Evolutionary conservation across 1,140 invertebrate species (phyloP).

Genomic region (Diachasma alloeum): DNA sequence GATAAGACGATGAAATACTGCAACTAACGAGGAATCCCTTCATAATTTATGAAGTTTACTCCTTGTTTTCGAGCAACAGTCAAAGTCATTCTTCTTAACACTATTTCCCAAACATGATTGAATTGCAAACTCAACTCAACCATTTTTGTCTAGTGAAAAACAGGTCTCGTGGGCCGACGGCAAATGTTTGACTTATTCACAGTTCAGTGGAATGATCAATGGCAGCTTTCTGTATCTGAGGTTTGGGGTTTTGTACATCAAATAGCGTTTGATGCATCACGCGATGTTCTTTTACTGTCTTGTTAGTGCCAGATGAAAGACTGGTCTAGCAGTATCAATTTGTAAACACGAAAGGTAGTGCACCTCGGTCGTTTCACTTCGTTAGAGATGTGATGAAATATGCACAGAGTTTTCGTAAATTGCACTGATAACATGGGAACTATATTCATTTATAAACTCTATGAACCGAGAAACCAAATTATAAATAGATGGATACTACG

Average conservation of each 20-base stretch:
- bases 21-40: too few species aligned
- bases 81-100: too few species aligned
- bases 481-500: background rate
- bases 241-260: background rate
- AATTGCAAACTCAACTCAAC: too few species aligned
- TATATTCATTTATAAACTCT: background rate
- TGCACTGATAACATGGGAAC: background rate
- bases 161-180: background rate
- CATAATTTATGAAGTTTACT: too few species aligned
- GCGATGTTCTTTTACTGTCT: conserved; percentile 4
- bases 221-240: background rate
- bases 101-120: too few species aligned
- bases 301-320: background rate
- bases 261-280: background rate
- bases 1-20: too few species aligned
- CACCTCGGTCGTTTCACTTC: background rate
- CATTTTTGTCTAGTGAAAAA: background rate
- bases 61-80: too few species aligned
- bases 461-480: background rate
- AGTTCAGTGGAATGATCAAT: background rate
- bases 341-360: background rate
- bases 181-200: background rate
- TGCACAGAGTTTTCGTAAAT: too few species aligned
- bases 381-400: background rate
- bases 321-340: background rate